A percentile compares a stretch with the other conserved stretches of the same genome.
Evolutionary conservation across 2,797 vertebrate species (phyloP).

Genomic region (Falco rusticolus): DNA sequence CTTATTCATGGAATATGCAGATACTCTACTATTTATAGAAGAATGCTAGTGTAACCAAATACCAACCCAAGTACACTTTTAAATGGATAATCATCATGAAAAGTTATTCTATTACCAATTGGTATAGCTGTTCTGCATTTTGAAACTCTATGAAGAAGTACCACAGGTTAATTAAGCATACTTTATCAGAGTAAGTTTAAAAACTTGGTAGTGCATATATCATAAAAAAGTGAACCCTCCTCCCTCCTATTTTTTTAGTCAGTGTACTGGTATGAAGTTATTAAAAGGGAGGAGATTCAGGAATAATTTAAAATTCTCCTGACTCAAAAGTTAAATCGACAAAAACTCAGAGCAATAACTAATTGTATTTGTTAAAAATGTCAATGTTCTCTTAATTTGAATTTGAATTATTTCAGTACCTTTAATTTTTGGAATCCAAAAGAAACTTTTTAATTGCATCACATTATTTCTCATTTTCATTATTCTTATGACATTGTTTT

Average conservation of each 20-base stretch:
- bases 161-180: not conserved
- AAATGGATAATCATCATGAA: not conserved
- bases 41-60: not conserved
- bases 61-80: not conserved
- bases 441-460: not conserved
- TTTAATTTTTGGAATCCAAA: not conserved
- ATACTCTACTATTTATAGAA: not conserved
- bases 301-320: not conserved
- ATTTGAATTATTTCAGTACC: not conserved
- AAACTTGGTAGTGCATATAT: not conserved
- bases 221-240: not conserved
- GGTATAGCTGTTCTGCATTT: not conserved
- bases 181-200: not conserved
- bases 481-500: not conserved
- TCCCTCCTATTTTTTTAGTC: not conserved
- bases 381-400: not conserved
- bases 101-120: not conserved
- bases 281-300: not conserved
- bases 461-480: not conserved
- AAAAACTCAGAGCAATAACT: not conserved
- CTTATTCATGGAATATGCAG: conserved; percentile 9
- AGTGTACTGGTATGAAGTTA: not conserved
- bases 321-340: not conserved
- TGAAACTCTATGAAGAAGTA: not conserved
- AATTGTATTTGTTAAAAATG: not conserved